phyloP scores from a whole-genome alignment of 2,797 vertebrate species.

The Coccyzus lansbergi region DNA sequence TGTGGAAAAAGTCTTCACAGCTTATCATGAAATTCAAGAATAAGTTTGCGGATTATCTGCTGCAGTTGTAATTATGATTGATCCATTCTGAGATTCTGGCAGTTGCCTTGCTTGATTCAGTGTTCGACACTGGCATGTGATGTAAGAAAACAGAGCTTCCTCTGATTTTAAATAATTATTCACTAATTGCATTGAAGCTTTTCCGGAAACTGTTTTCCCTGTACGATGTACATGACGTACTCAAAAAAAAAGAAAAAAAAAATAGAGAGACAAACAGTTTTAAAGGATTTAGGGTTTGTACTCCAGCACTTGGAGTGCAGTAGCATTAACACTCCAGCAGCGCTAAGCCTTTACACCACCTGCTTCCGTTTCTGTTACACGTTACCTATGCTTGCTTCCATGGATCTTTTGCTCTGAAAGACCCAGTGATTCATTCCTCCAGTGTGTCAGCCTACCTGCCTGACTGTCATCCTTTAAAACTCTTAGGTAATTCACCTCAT shows the following conservation, averaged over 20 bases:
- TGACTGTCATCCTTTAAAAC: neutral
- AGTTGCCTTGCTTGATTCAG: neutral
- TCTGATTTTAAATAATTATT: neutral
- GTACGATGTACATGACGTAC: neutral
- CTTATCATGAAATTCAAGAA: neutral
- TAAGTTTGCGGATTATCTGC: neutral
- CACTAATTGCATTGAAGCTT: neutral
- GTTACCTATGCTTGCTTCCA: constrained; percentile 44
- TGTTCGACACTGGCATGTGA: neutral
- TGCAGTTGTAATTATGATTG: neutral
- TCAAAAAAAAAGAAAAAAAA: neutral
- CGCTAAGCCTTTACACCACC: constrained; percentile 62
- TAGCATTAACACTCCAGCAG: constrained; percentile 62
- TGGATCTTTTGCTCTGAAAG: constrained; percentile 31
- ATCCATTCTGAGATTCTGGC: neutral
- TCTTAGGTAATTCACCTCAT: neutral
- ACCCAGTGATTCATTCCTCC: neutral
- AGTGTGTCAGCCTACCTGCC: neutral
- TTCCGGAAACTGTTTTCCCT: neutral
- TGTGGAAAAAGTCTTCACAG: neutral
- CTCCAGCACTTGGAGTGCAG: neutral
- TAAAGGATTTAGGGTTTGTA: constrained; percentile 8
- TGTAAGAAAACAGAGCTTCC: neutral
- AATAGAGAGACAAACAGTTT: neutral
- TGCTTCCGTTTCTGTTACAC: constrained; percentile 52